phyloP scores from a whole-genome alignment of 2,113 vertebrate genomes.

The Pluvianellus socialis region DNA sequence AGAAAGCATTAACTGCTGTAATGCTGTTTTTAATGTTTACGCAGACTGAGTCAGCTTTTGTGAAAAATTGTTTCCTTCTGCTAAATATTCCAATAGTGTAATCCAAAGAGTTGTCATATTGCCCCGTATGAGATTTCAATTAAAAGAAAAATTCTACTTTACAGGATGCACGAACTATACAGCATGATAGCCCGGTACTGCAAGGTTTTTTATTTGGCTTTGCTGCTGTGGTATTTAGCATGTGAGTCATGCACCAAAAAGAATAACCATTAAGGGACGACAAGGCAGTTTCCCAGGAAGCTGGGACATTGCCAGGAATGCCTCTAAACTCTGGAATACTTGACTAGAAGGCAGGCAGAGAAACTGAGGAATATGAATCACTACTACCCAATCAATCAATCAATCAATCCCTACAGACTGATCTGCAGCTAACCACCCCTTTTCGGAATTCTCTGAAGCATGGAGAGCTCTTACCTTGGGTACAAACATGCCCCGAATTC shows the following conservation, averaged over 20 bases:
- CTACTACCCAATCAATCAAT: neutral
- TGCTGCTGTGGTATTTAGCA: neutral
- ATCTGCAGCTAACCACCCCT: neutral
- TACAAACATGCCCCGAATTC: conserved; percentile 63
- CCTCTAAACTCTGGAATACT: neutral
- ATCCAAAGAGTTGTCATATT: neutral
- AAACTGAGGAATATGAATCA: neutral
- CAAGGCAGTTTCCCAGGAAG: neutral
- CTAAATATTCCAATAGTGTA: neutral
- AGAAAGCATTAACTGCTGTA: conserved; percentile 3
- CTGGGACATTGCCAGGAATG: neutral
- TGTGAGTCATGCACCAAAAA: neutral
- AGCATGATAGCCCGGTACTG: neutral
- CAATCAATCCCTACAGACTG: neutral
- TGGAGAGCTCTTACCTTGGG: conserved; percentile 74
- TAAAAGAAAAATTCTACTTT: neutral
- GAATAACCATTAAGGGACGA: neutral
- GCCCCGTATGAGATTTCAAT: neutral
- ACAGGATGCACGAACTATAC: neutral
- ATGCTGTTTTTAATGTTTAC: neutral
- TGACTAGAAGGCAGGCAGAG: neutral
- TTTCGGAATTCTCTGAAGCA: neutral
- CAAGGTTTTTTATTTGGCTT: neutral
- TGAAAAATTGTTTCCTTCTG: neutral
- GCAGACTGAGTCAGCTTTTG: neutral